These are phyloP conservation scores for Mustelus asterias DNA, from an alignment of 2,113 vertebrate genomes.

Conservation along the genomic window DNA sequence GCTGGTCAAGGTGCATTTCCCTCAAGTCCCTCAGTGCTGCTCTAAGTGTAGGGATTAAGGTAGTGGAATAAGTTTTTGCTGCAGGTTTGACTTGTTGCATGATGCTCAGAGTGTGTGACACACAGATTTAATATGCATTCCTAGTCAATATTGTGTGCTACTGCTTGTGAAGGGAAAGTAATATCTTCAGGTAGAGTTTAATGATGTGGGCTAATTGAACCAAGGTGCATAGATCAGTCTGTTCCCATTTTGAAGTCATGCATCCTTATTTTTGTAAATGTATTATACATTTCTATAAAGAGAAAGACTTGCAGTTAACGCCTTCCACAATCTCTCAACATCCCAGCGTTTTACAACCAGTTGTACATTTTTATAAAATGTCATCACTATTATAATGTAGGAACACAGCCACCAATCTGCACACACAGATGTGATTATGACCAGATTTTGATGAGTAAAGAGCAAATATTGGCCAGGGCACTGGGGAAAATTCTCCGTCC, in stretches of 20 bases:
- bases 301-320: neutral
- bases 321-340: neutral
- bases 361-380: neutral
- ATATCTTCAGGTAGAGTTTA: neutral
- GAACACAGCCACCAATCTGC: neutral
- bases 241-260: neutral
- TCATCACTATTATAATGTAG: neutral
- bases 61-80: neutral
- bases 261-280: neutral
- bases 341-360: neutral
- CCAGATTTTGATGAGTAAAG: neutral
- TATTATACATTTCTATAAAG: neutral
- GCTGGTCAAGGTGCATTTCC: neutral
- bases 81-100: neutral
- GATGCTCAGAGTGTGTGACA: neutral
- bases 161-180: neutral
- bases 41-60: neutral
- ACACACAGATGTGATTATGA: neutral
- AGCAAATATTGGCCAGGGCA: neutral
- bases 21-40: neutral
- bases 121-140: neutral
- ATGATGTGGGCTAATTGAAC: neutral
- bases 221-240: neutral
- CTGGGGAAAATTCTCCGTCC: neutral
- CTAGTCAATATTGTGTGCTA: neutral